A percentile compares a stretch with the other conserved stretches of the same genome.
Evolutionary conservation across 2,888 invertebrate species (phyloP).

Genomic region (Idaea dimidiata): DNA sequence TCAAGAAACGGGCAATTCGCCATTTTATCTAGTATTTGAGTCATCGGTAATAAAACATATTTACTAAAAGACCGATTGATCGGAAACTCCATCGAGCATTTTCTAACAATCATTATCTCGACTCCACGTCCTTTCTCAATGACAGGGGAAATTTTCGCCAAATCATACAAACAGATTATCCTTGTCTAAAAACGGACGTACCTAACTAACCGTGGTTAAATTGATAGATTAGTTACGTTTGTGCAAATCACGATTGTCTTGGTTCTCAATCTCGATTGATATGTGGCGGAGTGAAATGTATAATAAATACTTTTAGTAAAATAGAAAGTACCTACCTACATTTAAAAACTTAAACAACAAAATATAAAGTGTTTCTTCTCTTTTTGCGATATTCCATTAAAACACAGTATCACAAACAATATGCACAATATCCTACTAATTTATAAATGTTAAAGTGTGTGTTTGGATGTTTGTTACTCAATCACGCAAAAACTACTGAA

Average conservation of each 20-base stretch:
- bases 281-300: slow-evolving; percentile 12
- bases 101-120: background rate
- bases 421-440: no score
- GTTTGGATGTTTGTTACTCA: no score
- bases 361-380: no score
- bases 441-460: no score
- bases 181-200: slow-evolving; percentile 23
- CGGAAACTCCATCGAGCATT: background rate
- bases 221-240: slow-evolving; percentile 71
- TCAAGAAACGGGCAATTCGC: no score
- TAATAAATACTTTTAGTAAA: slow-evolving; percentile 21
- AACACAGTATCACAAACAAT: no score
- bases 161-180: slow-evolving; percentile 40
- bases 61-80: background rate
- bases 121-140: slow-evolving; percentile 46
- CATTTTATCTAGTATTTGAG: no score
- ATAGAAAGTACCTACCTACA: slow-evolving; percentile 4
- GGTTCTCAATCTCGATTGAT: slow-evolving; percentile 38
- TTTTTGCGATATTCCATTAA: no score
- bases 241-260: slow-evolving; percentile 59
- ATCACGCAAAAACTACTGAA: no score
- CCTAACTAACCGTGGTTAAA: slow-evolving; percentile 75
- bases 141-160: slow-evolving; percentile 63
- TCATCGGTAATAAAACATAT: background rate
- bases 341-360: no score